Evolutionary conservation across 2,797 vertebrate genomes (phyloP).

Genomic region (Saxicola maurus): DNA sequence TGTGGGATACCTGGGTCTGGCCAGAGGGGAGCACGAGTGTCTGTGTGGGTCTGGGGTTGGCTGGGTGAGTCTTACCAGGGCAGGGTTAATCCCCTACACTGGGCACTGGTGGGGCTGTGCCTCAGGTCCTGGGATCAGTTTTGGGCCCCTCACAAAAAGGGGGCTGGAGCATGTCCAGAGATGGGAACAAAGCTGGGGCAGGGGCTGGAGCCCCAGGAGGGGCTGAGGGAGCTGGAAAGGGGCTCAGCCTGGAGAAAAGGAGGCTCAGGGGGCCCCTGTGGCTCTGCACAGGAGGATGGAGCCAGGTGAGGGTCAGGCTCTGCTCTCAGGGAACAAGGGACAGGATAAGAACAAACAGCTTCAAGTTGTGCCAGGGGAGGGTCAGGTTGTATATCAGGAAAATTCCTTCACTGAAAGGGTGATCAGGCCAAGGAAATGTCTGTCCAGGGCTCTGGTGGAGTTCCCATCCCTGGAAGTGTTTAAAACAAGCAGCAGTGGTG

Average conservation of each 20-base stretch:
- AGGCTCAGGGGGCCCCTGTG: background rate
- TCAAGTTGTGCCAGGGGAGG: fast-evolving
- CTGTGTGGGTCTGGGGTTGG: background rate
- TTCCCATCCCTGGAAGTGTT: background rate
- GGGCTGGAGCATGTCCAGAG: background rate
- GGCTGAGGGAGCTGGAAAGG: background rate
- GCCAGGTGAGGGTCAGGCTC: fast-evolving
- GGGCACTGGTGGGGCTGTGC: background rate
- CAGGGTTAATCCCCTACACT: background rate
- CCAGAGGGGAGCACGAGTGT: background rate
- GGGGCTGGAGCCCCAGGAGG: background rate
- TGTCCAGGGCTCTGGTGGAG: background rate
- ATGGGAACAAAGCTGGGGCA: fast-evolving
- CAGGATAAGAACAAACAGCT: fast-evolving
- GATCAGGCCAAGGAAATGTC: background rate
- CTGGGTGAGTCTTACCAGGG: background rate
- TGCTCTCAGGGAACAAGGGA: background rate
- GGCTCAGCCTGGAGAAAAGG: background rate
- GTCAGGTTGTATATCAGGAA: background rate
- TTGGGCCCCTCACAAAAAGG: background rate
- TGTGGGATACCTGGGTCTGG: fast-evolving
- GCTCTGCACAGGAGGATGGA: background rate
- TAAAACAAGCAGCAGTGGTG: background rate
- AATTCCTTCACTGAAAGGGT: background rate
- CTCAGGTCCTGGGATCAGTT: background rate